Base-by-base conservation (phyloP, 2,888 invertebrate genomes). In the Scaptomyza caliginosa region DNA sequence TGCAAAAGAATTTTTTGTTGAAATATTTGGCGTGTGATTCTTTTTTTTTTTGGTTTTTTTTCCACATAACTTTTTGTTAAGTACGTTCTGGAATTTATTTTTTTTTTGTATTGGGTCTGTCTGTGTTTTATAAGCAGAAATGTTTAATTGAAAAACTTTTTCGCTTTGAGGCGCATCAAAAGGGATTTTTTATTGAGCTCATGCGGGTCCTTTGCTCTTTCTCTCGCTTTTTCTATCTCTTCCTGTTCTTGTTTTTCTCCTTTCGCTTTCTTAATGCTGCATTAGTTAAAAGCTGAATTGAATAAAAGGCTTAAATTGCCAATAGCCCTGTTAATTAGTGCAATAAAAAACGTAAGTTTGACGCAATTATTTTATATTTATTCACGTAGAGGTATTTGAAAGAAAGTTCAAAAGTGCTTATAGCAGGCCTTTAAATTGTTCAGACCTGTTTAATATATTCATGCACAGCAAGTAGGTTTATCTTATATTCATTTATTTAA, bases 121-220 rank as follows among this genome's bases (percentile, higher is more conserved):
- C 4, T 30, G 4, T 30, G 4, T 11, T 13, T 13, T 32, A 79
- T 67, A 76, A 76, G 69, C 85, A 67, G 69, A 81, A 73, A 79
- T 65, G 80, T 65, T 79, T 85, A 85, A 81, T 81, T 81, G 86
- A 80, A 81, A 86, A 82, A 82, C 69, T 83, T 82, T 67, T 71
- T 60, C 64, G 51, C 81, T 85, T 83, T 81, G 73, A 71, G 79
- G 38, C 56, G 30, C 68, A 67, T 65, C 71, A 69, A 59, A 67
- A 43, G 50, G 39, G 40, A 38, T 64, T 69, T 64, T 69, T 51
- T 51, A 75, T 75, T 54, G 65, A 82, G 67, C 85, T 51, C 42
- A 52, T 65, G 67, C 54, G 30, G 65, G 58, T 50, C 26, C 28
- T 43, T 55, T 28, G 51, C 39, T 34, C 52, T 48, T 4, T 36